Evolutionary conservation across 2,797 vertebrate genomes (phyloP).

Genomic region (Champsocephalus gunnari): DNA sequence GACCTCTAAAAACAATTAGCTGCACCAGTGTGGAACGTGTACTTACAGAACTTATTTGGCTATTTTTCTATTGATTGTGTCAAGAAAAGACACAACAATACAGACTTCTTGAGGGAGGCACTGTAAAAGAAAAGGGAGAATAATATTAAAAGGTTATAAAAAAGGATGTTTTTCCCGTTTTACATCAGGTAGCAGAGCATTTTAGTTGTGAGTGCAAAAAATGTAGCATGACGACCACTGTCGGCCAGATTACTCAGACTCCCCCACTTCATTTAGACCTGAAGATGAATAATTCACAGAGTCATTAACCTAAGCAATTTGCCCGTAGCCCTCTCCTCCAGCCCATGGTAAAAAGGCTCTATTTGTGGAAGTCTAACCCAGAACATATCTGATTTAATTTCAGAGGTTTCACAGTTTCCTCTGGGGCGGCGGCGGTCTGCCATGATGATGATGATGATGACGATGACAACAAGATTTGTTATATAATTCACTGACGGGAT

Average conservation of each 20-base stretch:
- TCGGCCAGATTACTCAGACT: conserved; percentile 61
- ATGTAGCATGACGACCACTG: conserved; percentile 31
- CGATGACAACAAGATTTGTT: conserved; percentile 58
- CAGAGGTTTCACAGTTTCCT: conserved; percentile 58
- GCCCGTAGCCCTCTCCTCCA: conserved; percentile 61
- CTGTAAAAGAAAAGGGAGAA: background rate
- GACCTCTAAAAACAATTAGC: background rate
- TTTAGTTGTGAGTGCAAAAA: conserved; percentile 22
- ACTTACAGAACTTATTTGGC: background rate
- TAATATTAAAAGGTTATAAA: background rate
- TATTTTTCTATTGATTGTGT: background rate
- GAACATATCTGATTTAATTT: conserved; percentile 65
- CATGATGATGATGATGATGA: conserved; percentile 42
- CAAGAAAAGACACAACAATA: background rate
- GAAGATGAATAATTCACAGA: conserved; percentile 76
- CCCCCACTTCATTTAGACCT: conserved; percentile 59
- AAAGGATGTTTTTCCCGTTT: background rate
- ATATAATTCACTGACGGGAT: conserved; percentile 47
- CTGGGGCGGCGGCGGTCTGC: conserved; percentile 48
- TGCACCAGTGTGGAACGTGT: background rate
- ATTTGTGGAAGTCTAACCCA: conserved; percentile 60
- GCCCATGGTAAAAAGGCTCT: conserved; percentile 47
- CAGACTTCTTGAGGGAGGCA: background rate
- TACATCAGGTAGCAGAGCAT: conserved; percentile 23
- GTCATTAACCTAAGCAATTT: conserved; percentile 77